phyloP scores from a whole-genome alignment of 37 sponge, comb jelly and placozoan genomes.

The Agelas oroides region DNA sequence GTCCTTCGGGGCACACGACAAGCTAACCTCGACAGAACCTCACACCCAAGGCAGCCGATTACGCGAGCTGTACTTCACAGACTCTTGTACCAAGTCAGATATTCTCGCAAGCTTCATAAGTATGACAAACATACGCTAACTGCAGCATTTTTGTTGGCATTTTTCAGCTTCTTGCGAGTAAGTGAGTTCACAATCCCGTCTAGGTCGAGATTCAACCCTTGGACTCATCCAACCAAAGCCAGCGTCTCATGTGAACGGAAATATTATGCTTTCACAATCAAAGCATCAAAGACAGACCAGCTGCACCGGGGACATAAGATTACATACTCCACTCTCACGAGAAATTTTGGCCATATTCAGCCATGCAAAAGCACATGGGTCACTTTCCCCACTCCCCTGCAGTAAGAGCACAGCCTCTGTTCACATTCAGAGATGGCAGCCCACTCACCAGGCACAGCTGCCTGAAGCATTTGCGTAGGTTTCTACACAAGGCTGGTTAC shows the following conservation, averaged over 20 bases:
- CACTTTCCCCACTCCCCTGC: neutral
- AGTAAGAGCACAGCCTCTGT: neutral
- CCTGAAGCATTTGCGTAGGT: neutral
- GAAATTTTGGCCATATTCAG: no score
- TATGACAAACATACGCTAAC: no score
- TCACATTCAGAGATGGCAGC: constrained; percentile 6
- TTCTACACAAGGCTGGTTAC: neutral
- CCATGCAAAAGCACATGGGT: neutral
- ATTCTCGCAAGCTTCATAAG: no score
- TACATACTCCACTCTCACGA: no score
- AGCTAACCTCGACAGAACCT: no score
- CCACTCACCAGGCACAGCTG: constrained; percentile 1
- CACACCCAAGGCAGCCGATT: no score
- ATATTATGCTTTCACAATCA: neutral
- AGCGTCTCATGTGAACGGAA: no score
- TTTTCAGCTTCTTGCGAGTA: constrained; percentile 3
- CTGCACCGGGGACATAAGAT: neutral
- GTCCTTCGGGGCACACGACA: neutral
- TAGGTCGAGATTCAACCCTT: neutral
- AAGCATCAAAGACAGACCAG: constrained; percentile 5
- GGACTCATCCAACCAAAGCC: neutral
- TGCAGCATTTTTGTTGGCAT: constrained; percentile 1
- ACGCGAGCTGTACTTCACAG: no score
- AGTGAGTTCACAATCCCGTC: constrained; percentile 8
- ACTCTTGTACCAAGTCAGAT: no score